Base-by-base conservation (phyloP, 2,113 vertebrate genomes). In the Furnarius figulus region DNA sequence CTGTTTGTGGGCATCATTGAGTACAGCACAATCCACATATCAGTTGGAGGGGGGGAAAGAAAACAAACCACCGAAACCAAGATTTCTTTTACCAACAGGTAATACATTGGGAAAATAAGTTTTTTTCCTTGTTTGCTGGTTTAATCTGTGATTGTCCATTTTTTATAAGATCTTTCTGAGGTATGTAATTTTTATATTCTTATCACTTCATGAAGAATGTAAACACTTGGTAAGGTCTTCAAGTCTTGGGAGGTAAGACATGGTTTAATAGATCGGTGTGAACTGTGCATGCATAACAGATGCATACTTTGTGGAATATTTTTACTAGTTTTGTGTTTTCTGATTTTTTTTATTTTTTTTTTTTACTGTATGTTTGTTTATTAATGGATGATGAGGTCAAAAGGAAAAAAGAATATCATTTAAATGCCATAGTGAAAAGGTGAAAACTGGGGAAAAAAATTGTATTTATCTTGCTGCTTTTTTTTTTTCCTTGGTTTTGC, bases 381-480 rank as follows among this genome's bases (percentile, higher is more conserved):
- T 59, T 33, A 50, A 37, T 55, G 66, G 17, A 28, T 30, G 5
- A 18, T 19, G 16, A 8, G 2, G 5, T 50, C 13, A 71, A 83
- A 76, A 49, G 5, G 2, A 21, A 75, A 75, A 83, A 71, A 30
- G 20, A 28, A 19, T 42, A n/a, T 27, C 6, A 55, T 20, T 68
- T 65, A 47, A 63, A 39, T 70, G 5, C 8, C 8, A 15, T 47
- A 4, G 15, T 55, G 33, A 61, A 85, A 67, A 44, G 5, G 15
- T 55, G 33, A 61, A 85, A 67, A 44, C 23, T 21, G 4, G 10
- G 8, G 13, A n/a, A 46, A 61, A 70, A 50, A 79, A 66, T 52
- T 3, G 1, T 59, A 25, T 55, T n/a, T 25, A 6, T 70, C 5
- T 33, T n/a, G 4, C 1, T 3, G 19, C 17, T 46, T 46, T 20